Conservation (phyloP, 2,888 invertebrate genomes). For the Lepidocyrtoides sp. region DNA sequence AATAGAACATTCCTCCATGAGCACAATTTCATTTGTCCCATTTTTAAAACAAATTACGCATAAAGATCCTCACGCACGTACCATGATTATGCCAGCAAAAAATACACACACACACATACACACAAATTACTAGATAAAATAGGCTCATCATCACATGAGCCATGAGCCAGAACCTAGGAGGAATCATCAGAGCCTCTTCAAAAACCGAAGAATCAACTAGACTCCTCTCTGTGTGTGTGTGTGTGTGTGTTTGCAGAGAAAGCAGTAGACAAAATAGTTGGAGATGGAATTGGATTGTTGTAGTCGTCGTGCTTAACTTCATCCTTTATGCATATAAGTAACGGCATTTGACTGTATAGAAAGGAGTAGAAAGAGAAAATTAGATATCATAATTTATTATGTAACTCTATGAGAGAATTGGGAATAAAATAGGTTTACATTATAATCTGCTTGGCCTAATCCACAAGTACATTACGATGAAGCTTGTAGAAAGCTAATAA, state of each 20-base stretch:
- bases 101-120: not conserved
- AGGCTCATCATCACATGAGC: not conserved
- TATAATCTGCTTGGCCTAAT: conserved; percentile 8
- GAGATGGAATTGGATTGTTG: not conserved
- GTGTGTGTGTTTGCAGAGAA: not conserved
- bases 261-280: not conserved
- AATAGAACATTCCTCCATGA: conserved; percentile 16
- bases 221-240: too few relatives aligned
- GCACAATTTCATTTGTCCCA: conserved; percentile 26
- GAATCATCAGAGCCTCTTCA: too few relatives aligned
- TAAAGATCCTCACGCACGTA: conserved; percentile 53
- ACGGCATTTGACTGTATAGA: not conserved
- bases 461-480: not conserved
- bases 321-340: not conserved
- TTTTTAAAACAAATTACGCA: conserved; percentile 52
- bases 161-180: not conserved
- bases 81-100: conserved; percentile 22
- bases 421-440: not conserved
- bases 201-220: too few relatives aligned
- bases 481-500: not conserved
- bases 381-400: conserved; percentile 9
- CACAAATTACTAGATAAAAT: not conserved
- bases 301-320: not conserved
- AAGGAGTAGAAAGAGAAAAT: not conserved
- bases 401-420: not conserved